phyloP scores from a whole-genome alignment of 2,888 invertebrate species.

The Mythimna pallens region DNA sequence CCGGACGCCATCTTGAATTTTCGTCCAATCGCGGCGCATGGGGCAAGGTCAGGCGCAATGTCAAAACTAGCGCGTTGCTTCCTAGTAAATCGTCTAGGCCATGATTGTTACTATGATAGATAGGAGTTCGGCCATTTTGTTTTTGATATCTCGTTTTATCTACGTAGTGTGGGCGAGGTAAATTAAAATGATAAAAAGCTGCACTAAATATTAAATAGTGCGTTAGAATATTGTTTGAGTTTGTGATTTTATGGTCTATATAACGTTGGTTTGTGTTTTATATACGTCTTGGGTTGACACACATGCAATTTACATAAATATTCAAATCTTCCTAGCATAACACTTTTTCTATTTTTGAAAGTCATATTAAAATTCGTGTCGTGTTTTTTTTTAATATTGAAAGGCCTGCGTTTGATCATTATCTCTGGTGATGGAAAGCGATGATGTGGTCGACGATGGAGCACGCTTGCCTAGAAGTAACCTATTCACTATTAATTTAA shows the following conservation, averaged over 20 bases:
- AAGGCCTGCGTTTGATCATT: too few species aligned
- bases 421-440: too few species aligned
- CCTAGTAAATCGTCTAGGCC: slow-evolving; percentile 87
- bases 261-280: background rate
- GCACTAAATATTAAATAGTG: slow-evolving; percentile 26
- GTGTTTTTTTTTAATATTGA: too few species aligned
- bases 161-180: slow-evolving; percentile 44
- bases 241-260: slow-evolving; percentile 9
- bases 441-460: too few species aligned
- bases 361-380: too few species aligned
- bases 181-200: slow-evolving; percentile 64
- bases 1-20: slow-evolving; percentile 82
- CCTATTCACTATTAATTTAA: too few species aligned
- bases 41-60: slow-evolving; percentile 87
- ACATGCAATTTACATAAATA: too few species aligned
- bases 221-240: slow-evolving; percentile 23
- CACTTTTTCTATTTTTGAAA: too few species aligned
- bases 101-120: slow-evolving; percentile 83
- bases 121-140: slow-evolving; percentile 85
- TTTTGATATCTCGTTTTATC: slow-evolving; percentile 68
- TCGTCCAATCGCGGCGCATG: slow-evolving; percentile 80
- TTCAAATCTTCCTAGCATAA: too few species aligned
- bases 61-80: slow-evolving; percentile 84
- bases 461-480: too few species aligned
- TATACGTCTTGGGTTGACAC: too few species aligned